Conservation (phyloP, 2,113 vertebrate genomes). For the Chelonoidis abingdonii region DNA sequence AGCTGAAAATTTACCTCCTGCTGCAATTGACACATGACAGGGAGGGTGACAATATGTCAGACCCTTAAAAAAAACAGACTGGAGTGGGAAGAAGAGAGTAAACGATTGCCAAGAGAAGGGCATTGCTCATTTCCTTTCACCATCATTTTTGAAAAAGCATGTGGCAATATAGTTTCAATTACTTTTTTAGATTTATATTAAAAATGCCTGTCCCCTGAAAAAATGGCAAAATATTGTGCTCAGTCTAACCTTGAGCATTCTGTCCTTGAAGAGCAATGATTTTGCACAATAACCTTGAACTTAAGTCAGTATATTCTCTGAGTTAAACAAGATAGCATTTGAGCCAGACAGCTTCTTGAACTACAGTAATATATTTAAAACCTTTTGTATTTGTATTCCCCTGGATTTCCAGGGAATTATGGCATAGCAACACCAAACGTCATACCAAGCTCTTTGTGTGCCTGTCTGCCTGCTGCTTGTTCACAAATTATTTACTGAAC, state of each 20-base stretch:
- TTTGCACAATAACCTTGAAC: slow-evolving; percentile 38
- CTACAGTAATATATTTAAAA: not conserved
- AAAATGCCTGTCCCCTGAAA: slow-evolving; percentile 1
- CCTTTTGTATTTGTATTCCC: not conserved
- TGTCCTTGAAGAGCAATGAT: slow-evolving; percentile 2
- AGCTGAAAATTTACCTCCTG: not conserved
- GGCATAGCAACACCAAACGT: not conserved
- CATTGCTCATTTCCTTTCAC: not conserved
- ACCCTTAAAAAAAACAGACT: not conserved
- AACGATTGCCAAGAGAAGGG: not conserved
- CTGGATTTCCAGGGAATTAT: not conserved
- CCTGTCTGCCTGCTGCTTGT: not conserved
- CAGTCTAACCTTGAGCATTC: slow-evolving; percentile 23
- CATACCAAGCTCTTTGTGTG: not conserved
- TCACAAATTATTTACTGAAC: not conserved
- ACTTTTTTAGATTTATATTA: not conserved
- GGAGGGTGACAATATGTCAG: not conserved
- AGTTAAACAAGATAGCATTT: slow-evolving; percentile 28
- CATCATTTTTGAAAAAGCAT: not conserved
- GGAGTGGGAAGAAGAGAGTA: not conserved
- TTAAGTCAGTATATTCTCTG: slow-evolving; percentile 6
- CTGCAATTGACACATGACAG: not conserved
- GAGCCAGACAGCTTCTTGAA: not conserved
- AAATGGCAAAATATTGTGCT: not conserved
- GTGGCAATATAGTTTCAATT: not conserved